These are phyloP conservation scores for Drosophila yakuba DNA, from an alignment of 1,140 invertebrate genomes.

Conservation along the genomic window DNA sequence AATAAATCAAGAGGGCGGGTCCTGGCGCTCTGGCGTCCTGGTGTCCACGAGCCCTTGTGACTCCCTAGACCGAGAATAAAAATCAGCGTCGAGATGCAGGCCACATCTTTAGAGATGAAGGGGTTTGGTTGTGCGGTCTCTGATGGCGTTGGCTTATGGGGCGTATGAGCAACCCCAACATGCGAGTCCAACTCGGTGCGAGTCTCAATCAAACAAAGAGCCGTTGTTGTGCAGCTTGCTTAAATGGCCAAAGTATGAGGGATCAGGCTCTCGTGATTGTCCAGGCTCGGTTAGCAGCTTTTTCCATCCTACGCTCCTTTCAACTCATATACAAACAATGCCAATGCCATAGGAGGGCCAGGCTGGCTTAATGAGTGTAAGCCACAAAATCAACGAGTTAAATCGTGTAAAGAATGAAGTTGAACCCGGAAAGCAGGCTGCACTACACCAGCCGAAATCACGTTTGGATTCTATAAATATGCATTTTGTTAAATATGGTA, in stretches of 20 bases:
- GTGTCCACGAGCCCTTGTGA: constrained; percentile 1
- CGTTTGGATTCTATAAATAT: not conserved
- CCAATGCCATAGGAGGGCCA: constrained; percentile 25
- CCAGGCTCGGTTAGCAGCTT: constrained; percentile 9
- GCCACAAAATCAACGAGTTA: constrained; percentile 80
- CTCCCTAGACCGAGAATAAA: constrained; percentile 46
- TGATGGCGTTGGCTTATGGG: constrained; percentile 13
- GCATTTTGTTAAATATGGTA: not conserved
- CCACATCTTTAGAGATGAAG: constrained; percentile 41
- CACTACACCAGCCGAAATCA: constrained; percentile 17
- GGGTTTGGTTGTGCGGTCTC: constrained; percentile 1
- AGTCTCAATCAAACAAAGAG: constrained; percentile 52
- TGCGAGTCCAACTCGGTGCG: constrained; percentile 11
- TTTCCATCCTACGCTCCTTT: constrained; percentile 10
- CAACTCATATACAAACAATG: constrained; percentile 50
- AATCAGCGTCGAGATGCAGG: constrained; percentile 68
- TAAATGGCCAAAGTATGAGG: constrained; percentile 20
- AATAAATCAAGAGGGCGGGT: constrained; percentile 62
- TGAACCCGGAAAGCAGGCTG: constrained; percentile 31
- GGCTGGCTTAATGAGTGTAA: constrained; percentile 74
- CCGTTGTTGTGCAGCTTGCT: constrained; percentile 18
- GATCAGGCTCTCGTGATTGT: constrained; percentile 7
- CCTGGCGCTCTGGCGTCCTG: not conserved
- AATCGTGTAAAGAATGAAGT: constrained; percentile 71
- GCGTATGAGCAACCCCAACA: constrained; percentile 17